Percentiles rank a stretch among this genome's conserved stretches.
Conservation (phyloP, 1,140 invertebrate genomes). For the Chironomus tepperi region DNA sequence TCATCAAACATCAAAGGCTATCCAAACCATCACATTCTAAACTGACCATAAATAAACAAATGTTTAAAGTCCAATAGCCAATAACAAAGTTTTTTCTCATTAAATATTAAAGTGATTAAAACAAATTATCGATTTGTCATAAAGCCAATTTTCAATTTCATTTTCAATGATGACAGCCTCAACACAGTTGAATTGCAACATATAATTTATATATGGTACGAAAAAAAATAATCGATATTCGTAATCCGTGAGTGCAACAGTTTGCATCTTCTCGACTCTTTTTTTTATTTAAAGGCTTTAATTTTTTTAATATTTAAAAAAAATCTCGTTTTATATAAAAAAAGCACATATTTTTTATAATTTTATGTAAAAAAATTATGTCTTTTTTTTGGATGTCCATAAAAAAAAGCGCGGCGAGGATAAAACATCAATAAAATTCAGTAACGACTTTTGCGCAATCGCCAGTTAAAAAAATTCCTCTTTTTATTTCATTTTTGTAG, state of each 20-base stretch:
- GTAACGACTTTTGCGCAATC: background rate
- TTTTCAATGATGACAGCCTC: background rate
- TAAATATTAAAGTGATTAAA: constrained; percentile 15
- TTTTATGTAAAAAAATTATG: background rate
- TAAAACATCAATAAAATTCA: background rate
- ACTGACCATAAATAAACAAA: background rate
- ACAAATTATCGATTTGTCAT: constrained; percentile 14
- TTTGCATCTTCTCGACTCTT: constrained; percentile 3
- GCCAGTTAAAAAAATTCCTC: background rate
- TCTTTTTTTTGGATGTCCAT: too few relatives aligned
- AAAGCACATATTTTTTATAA: background rate
- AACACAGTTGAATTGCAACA: background rate
- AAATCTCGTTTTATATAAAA: constrained; percentile 8
- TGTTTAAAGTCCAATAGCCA: background rate
- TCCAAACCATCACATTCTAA: too few relatives aligned
- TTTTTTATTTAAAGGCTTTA: background rate
- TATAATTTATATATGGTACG: background rate
- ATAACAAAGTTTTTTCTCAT: background rate
- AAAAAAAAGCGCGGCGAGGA: background rate
- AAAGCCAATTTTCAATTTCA: constrained; percentile 14
- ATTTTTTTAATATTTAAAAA: background rate
- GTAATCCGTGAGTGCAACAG: constrained; percentile 11
- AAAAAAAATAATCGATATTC: background rate
- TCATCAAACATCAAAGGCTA: too few relatives aligned
- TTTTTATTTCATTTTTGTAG: constrained; percentile 6